phyloP scores from a whole-genome alignment of 2,797 vertebrate species.

The Dendrocincla tyrannina region DNA sequence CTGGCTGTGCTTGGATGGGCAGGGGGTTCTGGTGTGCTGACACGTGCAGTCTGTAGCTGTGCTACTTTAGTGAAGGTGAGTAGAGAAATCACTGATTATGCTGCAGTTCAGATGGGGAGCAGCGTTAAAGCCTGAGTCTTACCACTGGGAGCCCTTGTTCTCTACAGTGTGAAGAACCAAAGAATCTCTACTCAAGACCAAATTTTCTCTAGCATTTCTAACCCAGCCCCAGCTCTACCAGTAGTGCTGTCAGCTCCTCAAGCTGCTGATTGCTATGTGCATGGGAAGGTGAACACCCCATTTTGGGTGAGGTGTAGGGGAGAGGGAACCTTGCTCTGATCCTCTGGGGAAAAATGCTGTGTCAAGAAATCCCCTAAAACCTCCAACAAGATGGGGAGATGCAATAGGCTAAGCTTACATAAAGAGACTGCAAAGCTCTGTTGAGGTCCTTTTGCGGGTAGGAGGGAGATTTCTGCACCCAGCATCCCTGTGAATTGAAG shows the following conservation, averaged over 20 bases:
- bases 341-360: background rate
- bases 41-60: background rate
- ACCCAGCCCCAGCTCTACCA: background rate
- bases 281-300: background rate
- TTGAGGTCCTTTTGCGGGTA: background rate
- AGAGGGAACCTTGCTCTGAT: background rate
- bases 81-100: background rate
- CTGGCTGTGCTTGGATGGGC: background rate
- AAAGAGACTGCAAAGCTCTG: background rate
- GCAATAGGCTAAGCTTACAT: background rate
- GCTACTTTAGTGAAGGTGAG: background rate
- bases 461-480: background rate
- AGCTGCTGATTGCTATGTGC: background rate
- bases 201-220: background rate
- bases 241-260: background rate
- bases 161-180: background rate
- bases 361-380: background rate
- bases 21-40: fast-evolving
- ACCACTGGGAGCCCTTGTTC: background rate
- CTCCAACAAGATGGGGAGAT: background rate
- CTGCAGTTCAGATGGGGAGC: background rate
- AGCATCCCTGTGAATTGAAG: background rate
- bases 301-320: background rate
- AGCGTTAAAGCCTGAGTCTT: background rate
- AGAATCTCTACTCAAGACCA: background rate